phyloP scores from a whole-genome alignment of 2,888 invertebrate species.

The Imbricaverruca yamaguchii region DNA sequence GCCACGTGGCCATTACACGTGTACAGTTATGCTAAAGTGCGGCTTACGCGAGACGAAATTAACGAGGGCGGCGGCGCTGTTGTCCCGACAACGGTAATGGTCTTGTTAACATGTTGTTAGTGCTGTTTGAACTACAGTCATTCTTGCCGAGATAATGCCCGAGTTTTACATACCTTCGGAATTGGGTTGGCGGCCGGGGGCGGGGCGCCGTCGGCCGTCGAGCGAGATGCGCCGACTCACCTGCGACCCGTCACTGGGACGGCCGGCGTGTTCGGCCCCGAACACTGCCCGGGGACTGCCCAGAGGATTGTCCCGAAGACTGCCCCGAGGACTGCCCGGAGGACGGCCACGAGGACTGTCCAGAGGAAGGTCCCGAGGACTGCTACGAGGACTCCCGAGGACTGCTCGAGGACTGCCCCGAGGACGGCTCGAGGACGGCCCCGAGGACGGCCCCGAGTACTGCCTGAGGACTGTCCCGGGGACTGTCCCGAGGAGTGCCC shows the following conservation, averaged over 20 bases:
- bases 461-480: no score
- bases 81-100: not conserved
- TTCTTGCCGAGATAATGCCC: not conserved
- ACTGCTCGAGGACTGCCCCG: no score
- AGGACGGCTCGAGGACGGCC: no score
- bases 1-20: not conserved
- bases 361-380: no score
- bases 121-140: constrained; percentile 11
- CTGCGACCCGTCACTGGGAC: not conserved
- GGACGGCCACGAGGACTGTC: no score
- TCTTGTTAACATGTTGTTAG: constrained; percentile 22
- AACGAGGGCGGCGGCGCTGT: not conserved
- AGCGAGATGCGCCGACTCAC: not conserved
- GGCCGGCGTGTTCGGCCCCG: no score
- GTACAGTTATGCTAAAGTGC: constrained; percentile 10
- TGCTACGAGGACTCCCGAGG: no score
- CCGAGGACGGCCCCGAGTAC: no score
- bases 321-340: no score
- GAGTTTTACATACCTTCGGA: constrained; percentile 6
- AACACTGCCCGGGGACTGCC: no score
- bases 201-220: not conserved
- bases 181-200: not conserved
- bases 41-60: not conserved
- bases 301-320: no score
- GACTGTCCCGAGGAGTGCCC: no score